Evolutionary conservation across 1,140 invertebrate genomes (phyloP), one percentile per base, ranked within the genome.

Genomic region (Hyles vespertilio): DNA sequence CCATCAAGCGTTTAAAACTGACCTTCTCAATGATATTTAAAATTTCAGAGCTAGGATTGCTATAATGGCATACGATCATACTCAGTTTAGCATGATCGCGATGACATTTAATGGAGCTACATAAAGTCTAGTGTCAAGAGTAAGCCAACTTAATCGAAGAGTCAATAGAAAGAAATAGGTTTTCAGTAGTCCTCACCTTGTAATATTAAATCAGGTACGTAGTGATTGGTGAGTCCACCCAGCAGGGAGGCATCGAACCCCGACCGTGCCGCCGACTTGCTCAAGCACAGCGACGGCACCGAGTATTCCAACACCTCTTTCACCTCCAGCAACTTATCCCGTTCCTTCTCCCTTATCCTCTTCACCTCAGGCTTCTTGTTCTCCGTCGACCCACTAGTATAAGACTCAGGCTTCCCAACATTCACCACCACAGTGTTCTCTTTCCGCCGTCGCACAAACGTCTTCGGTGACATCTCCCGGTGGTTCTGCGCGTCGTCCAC

Each of bases 141-240:
- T 22, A 22, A 22, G 22, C 22, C 22, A 22, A 22, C 22, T 22
- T 22, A 22, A 2, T 22, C 22, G 22, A 22, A 22, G 22, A 22
- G 22, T 22, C 22, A 22, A 22, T 22, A 22, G 22, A 1, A 22
- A 22, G 22, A 22, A 22, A 22, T 22, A 22, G 22, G 22, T 22
- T 22, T 22, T 22, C 22, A 22, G 44, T 47, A 33, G 7, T 50
- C 33, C 61, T 74, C 45, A 88, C 83, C 83, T 85, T 88, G 83
- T 80, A 88, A 81, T 71, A 86, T 71, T 79, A 88, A 93, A 86
- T 95, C 93, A 65, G 94, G 92, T 67, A 94, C 91, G 81, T 96
- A 96, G 76, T 93, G 92, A 79, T 94, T 92, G 51, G 91, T 91
- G 56, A 93, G 87, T 55, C 91, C 92, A 3, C 93, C 92, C 46